Evolutionary conservation across 2,888 invertebrate genomes (phyloP), one percentile per base, ranked within the genome.

Genomic region (Leptura quadrifasciata): DNA sequence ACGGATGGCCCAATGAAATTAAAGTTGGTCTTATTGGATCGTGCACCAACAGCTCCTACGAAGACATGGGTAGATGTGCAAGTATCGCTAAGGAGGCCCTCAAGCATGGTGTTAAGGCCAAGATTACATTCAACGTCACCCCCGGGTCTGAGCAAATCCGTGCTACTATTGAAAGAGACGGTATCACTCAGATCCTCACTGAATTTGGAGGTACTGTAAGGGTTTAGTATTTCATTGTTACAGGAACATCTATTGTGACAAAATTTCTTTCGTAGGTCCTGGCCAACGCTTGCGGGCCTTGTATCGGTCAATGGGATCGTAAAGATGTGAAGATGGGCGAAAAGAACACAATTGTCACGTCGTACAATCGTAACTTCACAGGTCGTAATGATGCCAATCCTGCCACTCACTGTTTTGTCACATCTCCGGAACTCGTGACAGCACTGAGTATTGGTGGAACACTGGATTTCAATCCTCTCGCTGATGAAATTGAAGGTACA

Each of bases 301-400:
- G 99, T 92, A 99, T 99, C 90, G 99, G 99, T 72, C 99, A 99
- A 88, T 99, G 99, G 99, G 98, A 99, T 91, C 94, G 99, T 81
- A 91, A 96, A 87, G 99, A 99, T 89, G 94, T 98, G 35, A 97
- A 98, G 91, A 99, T 99, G 89, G 99, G 99, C 58, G 99, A 99
- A 80, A 98, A 98, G 91, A 99, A 99, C 91, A 99, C 99, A 0
- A 99, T 99, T 86, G 98, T 99, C 73, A 98, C 98, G 54, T 99
- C 99, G 2, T 99, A 99, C 93, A 99, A 99, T 90, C 93, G 99
- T 79, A 99, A 99, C 91, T 99, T 99, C 91, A 99, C 98, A 72
- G 96, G 96, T 12, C 93, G 98, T 85, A 99, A 99, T 89, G 98
- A 99, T 90, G 98, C 98, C 83, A 98, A 98, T 90, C 98, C 98